These are phyloP conservation scores for Gymnocheta viridis DNA, from an alignment of 2,888 invertebrate species.

Conservation along the genomic window DNA sequence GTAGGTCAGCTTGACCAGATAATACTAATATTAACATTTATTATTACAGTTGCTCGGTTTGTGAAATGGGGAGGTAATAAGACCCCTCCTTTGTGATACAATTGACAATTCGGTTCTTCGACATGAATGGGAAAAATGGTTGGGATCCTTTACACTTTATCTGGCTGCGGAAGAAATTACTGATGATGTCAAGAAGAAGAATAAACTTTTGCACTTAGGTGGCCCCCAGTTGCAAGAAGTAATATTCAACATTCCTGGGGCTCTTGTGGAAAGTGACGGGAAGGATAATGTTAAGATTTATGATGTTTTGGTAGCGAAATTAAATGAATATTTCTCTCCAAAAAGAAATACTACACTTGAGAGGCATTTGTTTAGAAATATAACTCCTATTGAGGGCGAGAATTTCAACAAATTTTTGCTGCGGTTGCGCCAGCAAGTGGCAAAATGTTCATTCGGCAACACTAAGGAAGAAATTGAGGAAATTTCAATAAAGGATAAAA, in stretches of 20 bases:
- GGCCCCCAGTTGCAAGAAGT: constrained; percentile 68
- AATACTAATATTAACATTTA: constrained; percentile 27
- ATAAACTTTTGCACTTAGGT: no score
- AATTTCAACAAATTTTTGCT: no score
- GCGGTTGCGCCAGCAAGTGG: no score
- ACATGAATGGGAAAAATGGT: constrained; percentile 71
- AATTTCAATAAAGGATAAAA: no score
- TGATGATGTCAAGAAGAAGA: constrained; percentile 56
- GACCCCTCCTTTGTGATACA: constrained; percentile 67
- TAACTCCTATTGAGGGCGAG: no score
- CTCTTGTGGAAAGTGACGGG: constrained; percentile 49
- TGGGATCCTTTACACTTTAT: constrained; percentile 61
- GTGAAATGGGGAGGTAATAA: constrained; percentile 53
- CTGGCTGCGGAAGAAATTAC: constrained; percentile 67
- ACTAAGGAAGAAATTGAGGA: no score
- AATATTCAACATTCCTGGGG: constrained; percentile 66
- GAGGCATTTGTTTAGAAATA: no score
- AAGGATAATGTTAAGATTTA: constrained; percentile 57
- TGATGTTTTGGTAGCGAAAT: constrained; percentile 61
- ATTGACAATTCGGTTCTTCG: no score
- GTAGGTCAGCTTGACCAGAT: constrained; percentile 16
- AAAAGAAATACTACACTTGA: no score
- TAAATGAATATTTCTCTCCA: constrained; percentile 68
- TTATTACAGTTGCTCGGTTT: constrained; percentile 33
- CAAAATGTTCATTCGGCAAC: no score